These are phyloP conservation scores for Archocentrus centrarchus DNA, from an alignment of 2,113 vertebrate species.

Conservation along the genomic window DNA sequence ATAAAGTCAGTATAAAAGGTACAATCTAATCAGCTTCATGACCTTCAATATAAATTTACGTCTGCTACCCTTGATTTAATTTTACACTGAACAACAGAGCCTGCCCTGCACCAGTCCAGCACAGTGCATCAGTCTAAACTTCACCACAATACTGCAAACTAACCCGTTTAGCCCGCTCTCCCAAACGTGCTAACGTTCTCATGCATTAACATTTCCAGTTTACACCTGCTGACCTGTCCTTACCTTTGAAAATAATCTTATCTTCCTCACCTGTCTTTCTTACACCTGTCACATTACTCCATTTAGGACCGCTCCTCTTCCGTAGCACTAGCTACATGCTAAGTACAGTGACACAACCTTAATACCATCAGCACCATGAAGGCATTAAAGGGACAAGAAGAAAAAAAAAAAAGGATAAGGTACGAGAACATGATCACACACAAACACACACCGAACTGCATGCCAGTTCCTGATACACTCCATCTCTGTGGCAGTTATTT, in stretches of 20 bases:
- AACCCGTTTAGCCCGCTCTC: not conserved
- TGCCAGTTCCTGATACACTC: slow-evolving; percentile 50
- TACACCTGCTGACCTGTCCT: not conserved
- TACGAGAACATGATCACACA: not conserved
- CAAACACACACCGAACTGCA: slow-evolving; percentile 13
- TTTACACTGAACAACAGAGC: not conserved
- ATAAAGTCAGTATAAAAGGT: no score
- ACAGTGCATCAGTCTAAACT: not conserved
- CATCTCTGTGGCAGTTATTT: slow-evolving; percentile 68
- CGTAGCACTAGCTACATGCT: not conserved
- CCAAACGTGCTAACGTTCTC: no score
- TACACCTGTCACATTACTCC: not conserved
- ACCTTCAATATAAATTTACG: not conserved
- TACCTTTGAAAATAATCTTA: not conserved
- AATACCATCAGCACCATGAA: not conserved
- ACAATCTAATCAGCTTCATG: not conserved
- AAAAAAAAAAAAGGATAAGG: not conserved
- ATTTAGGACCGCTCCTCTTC: not conserved
- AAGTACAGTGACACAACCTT: not conserved
- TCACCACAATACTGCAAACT: not conserved
- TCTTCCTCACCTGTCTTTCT: not conserved
- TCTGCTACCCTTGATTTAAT: not conserved
- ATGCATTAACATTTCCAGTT: no score
- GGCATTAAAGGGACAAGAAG: not conserved
- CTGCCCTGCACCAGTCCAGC: not conserved